Evolutionary conservation across 2,797 vertebrate species (phyloP), one percentile per base, ranked within the genome.

Genomic region (Myotis vivesi): DNA sequence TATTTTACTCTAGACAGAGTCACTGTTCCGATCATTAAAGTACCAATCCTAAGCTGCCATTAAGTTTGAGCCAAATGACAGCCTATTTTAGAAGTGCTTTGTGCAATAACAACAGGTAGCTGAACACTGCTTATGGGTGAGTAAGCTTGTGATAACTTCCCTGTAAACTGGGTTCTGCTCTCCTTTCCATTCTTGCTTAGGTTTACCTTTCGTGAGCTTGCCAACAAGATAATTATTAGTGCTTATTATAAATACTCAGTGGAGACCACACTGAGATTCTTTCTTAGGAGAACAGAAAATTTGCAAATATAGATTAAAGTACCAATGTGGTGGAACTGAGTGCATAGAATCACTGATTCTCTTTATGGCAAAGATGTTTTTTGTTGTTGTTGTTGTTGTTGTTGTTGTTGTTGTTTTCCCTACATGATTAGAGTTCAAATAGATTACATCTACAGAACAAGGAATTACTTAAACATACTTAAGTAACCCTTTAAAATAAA

Each of bases 31-130:
- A 92, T 98, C 97, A 98, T 97, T 97, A 96, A 97, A 98, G 94
- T 94, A 94, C 44, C 92, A 82, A 92, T 97, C 88, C 91, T 97
- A 95, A 96, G 81, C 97, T 98, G 97, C 97, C 97, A 96, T 97
- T 98, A 98, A 97, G 89, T 95, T 91, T 76, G 46, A 98, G 91
- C 76, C 96, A 97, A 98, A 98, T 97, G 97, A 97, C 96, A 97
- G 84, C 55, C 55, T 96, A 94, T 98, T 96, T 95, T 97, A 93
- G 89, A 98, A 97, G 33, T 93, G 91, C 93, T 92, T 89, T 96
- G 87, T 82, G 94, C 86, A 92, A 94, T 97, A 97, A 95, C 94
- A 96, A 55, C 95, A 92, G 93, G 89, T 95, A 97, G 71, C 95
- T 97, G 89, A 96, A 89, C 97, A 97, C 95, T 96, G 96, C 96